Evolutionary conservation across 2,797 vertebrate genomes (phyloP), one percentile per base, ranked within the genome.

Genomic region (Neosilurus hyrtlii): DNA sequence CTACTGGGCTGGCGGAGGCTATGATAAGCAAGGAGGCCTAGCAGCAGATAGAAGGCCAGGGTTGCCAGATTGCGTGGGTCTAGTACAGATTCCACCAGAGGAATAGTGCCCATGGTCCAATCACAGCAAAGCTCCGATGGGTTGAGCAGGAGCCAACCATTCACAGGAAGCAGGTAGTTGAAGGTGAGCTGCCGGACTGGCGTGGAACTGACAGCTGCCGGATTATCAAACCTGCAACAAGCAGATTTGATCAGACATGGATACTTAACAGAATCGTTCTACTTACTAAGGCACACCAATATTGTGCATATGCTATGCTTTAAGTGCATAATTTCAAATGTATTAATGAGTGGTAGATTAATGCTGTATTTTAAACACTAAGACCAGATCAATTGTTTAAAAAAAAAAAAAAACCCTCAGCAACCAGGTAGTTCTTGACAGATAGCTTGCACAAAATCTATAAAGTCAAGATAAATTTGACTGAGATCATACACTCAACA

Each of bases 71-170:
- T 99, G 75, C 97, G 94, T 12, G 92, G 83, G 90, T 99, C 98
- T 6, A 98, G 83, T 49, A 96, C 81, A 0, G 96, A 97, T 85
- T 99, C 98, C 89, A 99, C 96, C 9, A 99, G 92, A 52, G 98
- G 97, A 88, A 99, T 97, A 84, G 98, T 99, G 87, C 97, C 98
- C 98, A 99, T 99, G 24, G 98, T 99, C 98, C 98, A 99, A 90
- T 99, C 98, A 73, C 98, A 99, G 91, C 98, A 99, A 49, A 99
- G 93, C 87, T 98, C 97, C 0, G 97, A 99, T 2, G 98, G 98
- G 85, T 98, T 96, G 82, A 99, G 93, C 59, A 99, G 93, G 26
- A 99, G 96, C 98, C 98, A 99, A 0, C 96, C 96, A 81, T 99
- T 99, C 82, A 99, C 95, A 73, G 98, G 96, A 52, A 99, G 96